Evolutionary conservation across 2,888 invertebrate species (phyloP).

Genomic region (Scotopteryx bipunctaria): DNA sequence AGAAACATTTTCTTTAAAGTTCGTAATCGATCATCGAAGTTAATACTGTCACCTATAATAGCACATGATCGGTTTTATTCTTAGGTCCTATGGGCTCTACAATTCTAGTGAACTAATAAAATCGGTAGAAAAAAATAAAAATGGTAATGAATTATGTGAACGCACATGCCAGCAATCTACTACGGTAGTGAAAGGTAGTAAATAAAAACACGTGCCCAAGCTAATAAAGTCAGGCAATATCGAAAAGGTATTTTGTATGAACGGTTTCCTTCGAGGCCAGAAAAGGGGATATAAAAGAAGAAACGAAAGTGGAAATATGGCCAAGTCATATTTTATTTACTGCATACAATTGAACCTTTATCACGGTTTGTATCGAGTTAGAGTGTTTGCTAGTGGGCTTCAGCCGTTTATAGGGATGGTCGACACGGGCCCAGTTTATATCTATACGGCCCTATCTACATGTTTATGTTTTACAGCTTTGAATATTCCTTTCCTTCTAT

Average conservation of each 20-base stretch:
- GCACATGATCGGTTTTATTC: no score
- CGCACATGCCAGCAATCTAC: constrained; percentile 69
- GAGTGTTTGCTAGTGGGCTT: constrained; percentile 65
- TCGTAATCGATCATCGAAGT: no score
- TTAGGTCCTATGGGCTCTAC: constrained; percentile 47
- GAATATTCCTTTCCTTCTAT: constrained; percentile 44
- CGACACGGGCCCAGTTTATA: constrained; percentile 50
- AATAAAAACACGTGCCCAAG: constrained; percentile 79
- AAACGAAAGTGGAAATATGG: constrained; percentile 81
- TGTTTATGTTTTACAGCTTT: constrained; percentile 56
- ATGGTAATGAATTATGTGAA: constrained; percentile 54
- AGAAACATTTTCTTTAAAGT: no score
- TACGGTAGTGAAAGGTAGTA: constrained; percentile 74
- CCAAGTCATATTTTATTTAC: constrained; percentile 83
- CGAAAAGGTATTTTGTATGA: constrained; percentile 80
- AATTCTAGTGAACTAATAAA: constrained; percentile 56
- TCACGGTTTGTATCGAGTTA: constrained; percentile 77
- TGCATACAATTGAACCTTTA: constrained; percentile 82
- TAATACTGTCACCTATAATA: no score
- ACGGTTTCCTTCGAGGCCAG: constrained; percentile 74
- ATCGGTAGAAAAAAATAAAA: constrained; percentile 22
- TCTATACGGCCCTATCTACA: constrained; percentile 52
- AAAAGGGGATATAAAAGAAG: constrained; percentile 78
- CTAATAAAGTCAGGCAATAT: constrained; percentile 81
- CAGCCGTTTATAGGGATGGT: constrained; percentile 62